phyloP scores from a whole-genome alignment of 2,113 vertebrate genomes.

The Orientallactaga bullata region DNA sequence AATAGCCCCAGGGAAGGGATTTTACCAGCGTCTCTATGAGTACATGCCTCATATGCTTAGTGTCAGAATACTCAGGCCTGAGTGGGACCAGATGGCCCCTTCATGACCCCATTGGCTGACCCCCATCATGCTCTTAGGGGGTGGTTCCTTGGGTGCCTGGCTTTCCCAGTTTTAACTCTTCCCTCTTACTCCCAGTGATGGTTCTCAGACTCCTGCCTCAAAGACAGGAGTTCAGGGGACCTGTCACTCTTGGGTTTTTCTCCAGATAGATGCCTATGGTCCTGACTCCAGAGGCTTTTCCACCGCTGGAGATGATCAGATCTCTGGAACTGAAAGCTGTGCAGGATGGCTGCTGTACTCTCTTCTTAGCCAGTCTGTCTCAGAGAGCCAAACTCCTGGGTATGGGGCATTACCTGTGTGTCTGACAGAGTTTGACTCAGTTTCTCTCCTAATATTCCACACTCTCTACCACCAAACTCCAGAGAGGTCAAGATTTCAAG shows the following conservation, averaged over 20 bases:
- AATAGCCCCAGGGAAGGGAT: background rate
- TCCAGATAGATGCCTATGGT: background rate
- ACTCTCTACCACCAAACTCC: background rate
- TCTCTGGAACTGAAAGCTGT: background rate
- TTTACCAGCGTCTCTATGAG: background rate
- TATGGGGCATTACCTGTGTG: accelerated
- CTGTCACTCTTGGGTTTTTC: background rate
- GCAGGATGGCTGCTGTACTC: background rate
- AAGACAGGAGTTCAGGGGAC: background rate
- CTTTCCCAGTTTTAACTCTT: background rate
- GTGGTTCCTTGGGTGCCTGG: background rate
- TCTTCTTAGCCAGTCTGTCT: background rate
- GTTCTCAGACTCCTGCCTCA: background rate
- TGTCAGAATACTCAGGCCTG: background rate
- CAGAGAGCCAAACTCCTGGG: background rate
- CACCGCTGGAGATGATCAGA: background rate
- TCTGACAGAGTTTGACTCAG: background rate
- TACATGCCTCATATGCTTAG: background rate
- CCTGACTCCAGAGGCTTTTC: background rate
- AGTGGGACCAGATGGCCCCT: background rate
- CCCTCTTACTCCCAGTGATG: background rate
- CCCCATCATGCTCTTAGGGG: background rate
- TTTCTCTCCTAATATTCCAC: background rate
- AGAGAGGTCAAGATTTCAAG: slow-evolving; percentile 5
- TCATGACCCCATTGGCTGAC: background rate